Conservation (phyloP, 2,888 invertebrate species). For the Pristionchus maxplancki region DNA sequence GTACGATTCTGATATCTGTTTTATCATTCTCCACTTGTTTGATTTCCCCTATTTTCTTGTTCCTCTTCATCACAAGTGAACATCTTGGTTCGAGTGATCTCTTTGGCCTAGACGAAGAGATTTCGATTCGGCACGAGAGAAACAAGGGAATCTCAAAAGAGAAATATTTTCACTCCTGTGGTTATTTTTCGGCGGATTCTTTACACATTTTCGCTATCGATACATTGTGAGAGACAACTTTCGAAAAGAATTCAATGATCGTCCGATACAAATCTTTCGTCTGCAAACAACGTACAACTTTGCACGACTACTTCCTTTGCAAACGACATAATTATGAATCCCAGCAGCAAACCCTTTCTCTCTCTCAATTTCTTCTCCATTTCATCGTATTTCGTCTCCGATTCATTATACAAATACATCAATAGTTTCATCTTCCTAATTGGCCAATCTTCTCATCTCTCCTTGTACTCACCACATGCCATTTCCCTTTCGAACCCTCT, state of each 20-base stretch:
- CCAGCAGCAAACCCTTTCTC: neutral
- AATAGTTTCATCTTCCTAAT: conserved; percentile 19
- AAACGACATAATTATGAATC: neutral
- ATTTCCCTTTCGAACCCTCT: conserved; percentile 12
- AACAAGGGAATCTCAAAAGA: neutral
- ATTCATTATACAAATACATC: neutral
- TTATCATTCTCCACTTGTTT: neutral
- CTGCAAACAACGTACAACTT: neutral
- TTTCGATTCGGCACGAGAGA: neutral
- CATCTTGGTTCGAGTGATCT: neutral
- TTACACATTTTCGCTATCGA: too few species aligned
- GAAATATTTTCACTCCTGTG: too few species aligned
- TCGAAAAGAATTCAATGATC: neutral
- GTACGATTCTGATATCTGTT: too few species aligned
- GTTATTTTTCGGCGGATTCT: too few species aligned
- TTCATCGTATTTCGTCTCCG: neutral
- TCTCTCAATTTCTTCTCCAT: conserved; percentile 3
- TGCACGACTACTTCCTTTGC: neutral
- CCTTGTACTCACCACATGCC: conserved; percentile 14
- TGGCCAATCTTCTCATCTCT: neutral
- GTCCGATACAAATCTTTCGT: neutral
- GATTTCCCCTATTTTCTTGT: neutral
- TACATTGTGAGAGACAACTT: too few species aligned
- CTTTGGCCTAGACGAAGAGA: neutral
- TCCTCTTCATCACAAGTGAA: neutral